These are phyloP conservation scores for Cheilosia scutellata DNA, from an alignment of 2,888 invertebrate genomes.

Conservation along the genomic window DNA sequence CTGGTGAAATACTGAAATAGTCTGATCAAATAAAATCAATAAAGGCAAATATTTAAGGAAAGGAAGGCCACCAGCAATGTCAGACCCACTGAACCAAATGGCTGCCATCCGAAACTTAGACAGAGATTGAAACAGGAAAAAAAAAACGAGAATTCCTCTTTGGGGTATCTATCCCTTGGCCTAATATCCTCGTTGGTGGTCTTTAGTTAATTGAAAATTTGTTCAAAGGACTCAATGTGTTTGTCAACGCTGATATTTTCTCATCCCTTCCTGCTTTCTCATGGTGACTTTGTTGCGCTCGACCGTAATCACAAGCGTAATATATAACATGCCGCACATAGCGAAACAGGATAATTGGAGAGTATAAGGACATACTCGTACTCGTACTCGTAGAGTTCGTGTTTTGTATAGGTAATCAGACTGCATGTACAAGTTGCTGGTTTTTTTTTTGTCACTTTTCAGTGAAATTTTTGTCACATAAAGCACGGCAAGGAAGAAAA, in stretches of 20 bases:
- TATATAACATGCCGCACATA: slow-evolving; percentile 40
- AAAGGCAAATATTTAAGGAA: slow-evolving; percentile 46
- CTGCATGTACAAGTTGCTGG: slow-evolving; percentile 27
- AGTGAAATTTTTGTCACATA: slow-evolving; percentile 55
- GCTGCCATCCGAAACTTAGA: slow-evolving; percentile 4
- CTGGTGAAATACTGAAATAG: neutral
- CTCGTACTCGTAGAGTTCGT: slow-evolving; percentile 56
- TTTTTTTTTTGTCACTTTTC: slow-evolving; percentile 2
- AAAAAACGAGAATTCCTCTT: slow-evolving; percentile 7
- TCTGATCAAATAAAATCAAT: slow-evolving; percentile 60
- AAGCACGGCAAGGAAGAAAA: slow-evolving; percentile 66
- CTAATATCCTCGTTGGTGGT: slow-evolving; percentile 40
- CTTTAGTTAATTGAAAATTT: slow-evolving; percentile 55
- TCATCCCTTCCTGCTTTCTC: slow-evolving; percentile 2
- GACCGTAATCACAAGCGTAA: slow-evolving; percentile 55
- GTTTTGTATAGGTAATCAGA: slow-evolving; percentile 68
- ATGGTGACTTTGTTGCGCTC: slow-evolving; percentile 28
- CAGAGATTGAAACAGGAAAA: slow-evolving; percentile 14
- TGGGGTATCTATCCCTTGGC: slow-evolving; percentile 48
- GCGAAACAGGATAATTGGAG: slow-evolving; percentile 65
- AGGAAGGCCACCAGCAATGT: slow-evolving; percentile 46
- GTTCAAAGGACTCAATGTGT: slow-evolving; percentile 21
- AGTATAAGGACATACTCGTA: slow-evolving; percentile 63
- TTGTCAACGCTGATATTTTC: slow-evolving; percentile 28
- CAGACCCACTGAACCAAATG: slow-evolving; percentile 53